These are phyloP conservation scores for Ascidia mentula DNA, from an alignment of 23 tunicate genomes.

Conservation along the genomic window DNA sequence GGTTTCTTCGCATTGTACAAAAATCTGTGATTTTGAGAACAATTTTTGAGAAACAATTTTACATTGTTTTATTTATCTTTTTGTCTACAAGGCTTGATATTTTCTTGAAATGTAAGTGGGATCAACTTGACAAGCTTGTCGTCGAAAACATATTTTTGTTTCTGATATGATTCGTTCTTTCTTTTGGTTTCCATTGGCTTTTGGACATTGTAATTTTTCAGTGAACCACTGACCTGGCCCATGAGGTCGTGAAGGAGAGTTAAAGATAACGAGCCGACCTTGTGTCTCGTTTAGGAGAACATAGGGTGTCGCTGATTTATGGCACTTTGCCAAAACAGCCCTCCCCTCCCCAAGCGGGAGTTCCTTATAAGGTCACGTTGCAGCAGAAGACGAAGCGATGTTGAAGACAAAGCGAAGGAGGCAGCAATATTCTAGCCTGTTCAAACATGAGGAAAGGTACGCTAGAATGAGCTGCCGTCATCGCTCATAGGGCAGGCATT, in stretches of 20 bases:
- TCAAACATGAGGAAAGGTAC: background rate
- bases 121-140: no score
- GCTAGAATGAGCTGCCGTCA: background rate
- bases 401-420: background rate
- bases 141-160: no score
- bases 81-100: no score
- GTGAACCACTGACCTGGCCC: no score
- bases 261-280: background rate
- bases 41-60: no score
- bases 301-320: background rate
- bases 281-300: background rate
- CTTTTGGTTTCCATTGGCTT: no score
- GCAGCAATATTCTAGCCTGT: slow-evolving; percentile 9
- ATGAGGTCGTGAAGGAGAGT: background rate
- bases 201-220: no score
- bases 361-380: background rate
- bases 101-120: no score
- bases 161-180: no score
- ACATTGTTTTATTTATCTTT: no score
- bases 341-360: background rate
- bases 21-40: no score
- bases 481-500: slow-evolving; percentile 8
- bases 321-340: background rate
- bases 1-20: no score
- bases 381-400: background rate